These are phyloP conservation scores for Cephalotes varians DNA, from an alignment of 2,888 invertebrate species.

Conservation along the genomic window DNA sequence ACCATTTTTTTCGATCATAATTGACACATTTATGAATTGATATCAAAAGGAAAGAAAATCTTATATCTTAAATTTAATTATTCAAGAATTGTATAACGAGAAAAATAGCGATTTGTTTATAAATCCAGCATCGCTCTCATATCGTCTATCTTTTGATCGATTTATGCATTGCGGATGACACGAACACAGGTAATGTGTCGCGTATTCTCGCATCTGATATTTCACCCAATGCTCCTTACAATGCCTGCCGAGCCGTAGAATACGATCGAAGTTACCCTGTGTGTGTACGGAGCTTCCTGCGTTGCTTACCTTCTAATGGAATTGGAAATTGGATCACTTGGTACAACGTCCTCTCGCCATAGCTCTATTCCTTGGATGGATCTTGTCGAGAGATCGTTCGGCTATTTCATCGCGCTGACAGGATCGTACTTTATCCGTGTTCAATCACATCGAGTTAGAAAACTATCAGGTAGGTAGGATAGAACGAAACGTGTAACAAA, in stretches of 20 bases:
- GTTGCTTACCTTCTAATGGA: slow-evolving; percentile 65
- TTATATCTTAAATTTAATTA: not conserved
- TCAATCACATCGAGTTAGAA: slow-evolving; percentile 39
- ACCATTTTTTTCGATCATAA: not conserved
- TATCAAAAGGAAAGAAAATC: not conserved
- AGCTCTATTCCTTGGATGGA: slow-evolving; percentile 45
- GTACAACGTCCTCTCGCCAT: slow-evolving; percentile 37
- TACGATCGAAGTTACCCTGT: slow-evolving; percentile 34
- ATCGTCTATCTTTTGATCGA: not conserved
- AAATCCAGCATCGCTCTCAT: not conserved
- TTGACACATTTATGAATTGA: not conserved
- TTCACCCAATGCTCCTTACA: slow-evolving; percentile 46
- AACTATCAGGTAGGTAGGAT: slow-evolving; percentile 23
- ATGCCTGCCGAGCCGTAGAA: slow-evolving; percentile 21
- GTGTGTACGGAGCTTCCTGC: slow-evolving; percentile 42
- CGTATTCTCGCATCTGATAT: slow-evolving; percentile 36
- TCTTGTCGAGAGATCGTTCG: slow-evolving; percentile 50
- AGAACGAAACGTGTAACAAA: slow-evolving; percentile 17
- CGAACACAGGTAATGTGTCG: not conserved
- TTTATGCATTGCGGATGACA: not conserved
- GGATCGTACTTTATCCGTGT: slow-evolving; percentile 52
- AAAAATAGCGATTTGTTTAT: not conserved
- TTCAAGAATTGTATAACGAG: not conserved
- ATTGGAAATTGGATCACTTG: slow-evolving; percentile 72
- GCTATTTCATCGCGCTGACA: slow-evolving; percentile 39